Evolutionary conservation across 2,888 invertebrate species (phyloP), one percentile per base, ranked within the genome.

Genomic region (Eupithecia vulgata): DNA sequence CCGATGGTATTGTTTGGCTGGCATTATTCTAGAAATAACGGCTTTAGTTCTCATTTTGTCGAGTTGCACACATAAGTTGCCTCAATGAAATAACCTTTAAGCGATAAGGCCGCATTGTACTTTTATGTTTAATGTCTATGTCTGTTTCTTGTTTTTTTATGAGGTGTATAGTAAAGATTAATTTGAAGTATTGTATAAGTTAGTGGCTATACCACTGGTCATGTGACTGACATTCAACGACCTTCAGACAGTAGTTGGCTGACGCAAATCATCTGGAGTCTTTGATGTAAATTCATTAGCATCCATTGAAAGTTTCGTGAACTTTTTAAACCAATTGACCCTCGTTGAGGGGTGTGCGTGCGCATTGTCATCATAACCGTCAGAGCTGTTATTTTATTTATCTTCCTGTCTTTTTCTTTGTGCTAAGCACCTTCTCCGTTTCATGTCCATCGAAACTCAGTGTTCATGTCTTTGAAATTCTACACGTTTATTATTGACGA

Each of bases 241-340:
- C 86, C 85, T 84, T 85, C 73, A 70, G 79, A 71, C 75, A 75
- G 70, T 82, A 79, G 89, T 81, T 64, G 75, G 70, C 86, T 91
- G 91, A 92, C 91, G 92, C 90, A 92, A 87, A 87, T 85, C 84
- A 82, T 84, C 84, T 81, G 83, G 80, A 82, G 81, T 85, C 81
- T 82, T 79, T 85, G 88, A 90, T 90, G 87, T 86, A 82, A 88
- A 89, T 89, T 92, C 87, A 88, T 92, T 90, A 88, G 82, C 83
- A 87, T 86, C 88, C 85, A 88, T 90, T 89, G 69, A 45, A 87
- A 85, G 86, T 88, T 91, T 91, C 91, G 86, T 87, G 87, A 88
- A 87, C 87, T 87, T 89, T 86, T 87, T 84, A 84, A 82, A 82
- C 81, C 87, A 93, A 91, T 93, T 93, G 93, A 92, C 91, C 90